Evolutionary conservation across 2,888 invertebrate species (phyloP), one percentile per base, ranked within the genome.

Genomic region (Callosobruchus maculatus): DNA sequence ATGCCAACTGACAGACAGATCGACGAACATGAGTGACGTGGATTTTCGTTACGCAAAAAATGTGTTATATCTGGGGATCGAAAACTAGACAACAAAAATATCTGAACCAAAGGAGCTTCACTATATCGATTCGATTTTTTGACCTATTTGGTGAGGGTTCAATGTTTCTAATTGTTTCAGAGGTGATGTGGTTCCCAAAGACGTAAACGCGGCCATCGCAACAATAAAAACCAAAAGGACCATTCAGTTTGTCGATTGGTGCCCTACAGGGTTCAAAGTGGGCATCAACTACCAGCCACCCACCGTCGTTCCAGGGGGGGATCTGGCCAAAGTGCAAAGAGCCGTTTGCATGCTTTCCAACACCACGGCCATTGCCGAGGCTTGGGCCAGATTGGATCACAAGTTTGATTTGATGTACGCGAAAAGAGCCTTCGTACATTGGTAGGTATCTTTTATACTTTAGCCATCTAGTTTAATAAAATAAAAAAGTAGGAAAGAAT

Each of bases 301-400:
- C 3, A 95, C 95, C 0, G 96, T 95, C 72, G 96, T 97, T 0
- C 97, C 97, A 0, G 81, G 96, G 21, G 97, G 96, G 0, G 97
- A 97, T 87, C 88, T 96, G 83, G 97, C 97, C 77, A 97, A 96
- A 88, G 97, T 97, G 0, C 96, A 96, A 86, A 92, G 97, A 72
- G 97, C 97, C 20, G 97, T 98, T 9, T 98, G 98, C 90, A 98
- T 98, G 97, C 88, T 98, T 86, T 96, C 96, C 83, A 98, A 98
- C 88, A 98, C 97, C 71, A 98, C 97, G 0, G 97, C 97, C 78
- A 97, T 98, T 84, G 97, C 97, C 2, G 97, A 97, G 86, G 97
- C 97, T 31, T 98, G 97, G 97, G 97, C 96, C 73, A 92, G 95
- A 81, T 89, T 98, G 76, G 96, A 97, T 88, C 95, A 95, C 87